Base-by-base conservation (phyloP, 2,888 invertebrate genomes). In the Amiota mariae region DNA sequence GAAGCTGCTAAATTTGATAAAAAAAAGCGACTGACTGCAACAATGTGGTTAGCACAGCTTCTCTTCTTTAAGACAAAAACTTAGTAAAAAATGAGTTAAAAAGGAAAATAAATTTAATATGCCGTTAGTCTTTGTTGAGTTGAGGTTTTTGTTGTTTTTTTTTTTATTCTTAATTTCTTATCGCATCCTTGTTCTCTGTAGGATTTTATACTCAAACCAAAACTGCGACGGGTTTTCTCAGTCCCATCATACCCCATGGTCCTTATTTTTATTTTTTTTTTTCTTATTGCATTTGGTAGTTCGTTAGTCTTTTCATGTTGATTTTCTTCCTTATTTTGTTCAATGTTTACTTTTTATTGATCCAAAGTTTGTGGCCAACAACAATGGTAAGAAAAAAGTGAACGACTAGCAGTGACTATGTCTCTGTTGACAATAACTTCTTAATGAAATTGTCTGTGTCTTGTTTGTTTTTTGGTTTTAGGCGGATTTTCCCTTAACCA, bases 391-490 rank as follows among this genome's bases (percentile, higher is more conserved):
- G 8, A 36, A 36, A 36, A 36, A 36, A 36, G 6, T 24, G 36
- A 36, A 6, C 36, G 36, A 36, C 36, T 36, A 36, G 36, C 36
- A 36, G 36, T 6, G 36, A 36, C 36, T 36, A 2, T 36, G 36
- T 36, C 59, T 15, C 20, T 47, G 64, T 47, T 18, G 64, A 64
- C 59, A 64, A 64, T 64, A 64, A 64, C 64, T 64, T 64, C 64
- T 64, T 64, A 64, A 64, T 64, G 64, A 64, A 64, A 64, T 46
- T 64, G 64, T 64, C n/a, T 24, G 56, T 8, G 46, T 15, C 46
- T 63, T 63, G 63, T 46, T 63, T 46, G 46, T 18, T 46, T 63
- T 11, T 46, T 24, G 36, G 46, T 47, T 64, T 64, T 46, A 59
- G 18, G 59, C 18, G 20, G 20, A 20, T 18, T 59, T 59, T 59